phyloP scores from a whole-genome alignment of 2,888 invertebrate species.

The Andrena haemorrhoa region DNA sequence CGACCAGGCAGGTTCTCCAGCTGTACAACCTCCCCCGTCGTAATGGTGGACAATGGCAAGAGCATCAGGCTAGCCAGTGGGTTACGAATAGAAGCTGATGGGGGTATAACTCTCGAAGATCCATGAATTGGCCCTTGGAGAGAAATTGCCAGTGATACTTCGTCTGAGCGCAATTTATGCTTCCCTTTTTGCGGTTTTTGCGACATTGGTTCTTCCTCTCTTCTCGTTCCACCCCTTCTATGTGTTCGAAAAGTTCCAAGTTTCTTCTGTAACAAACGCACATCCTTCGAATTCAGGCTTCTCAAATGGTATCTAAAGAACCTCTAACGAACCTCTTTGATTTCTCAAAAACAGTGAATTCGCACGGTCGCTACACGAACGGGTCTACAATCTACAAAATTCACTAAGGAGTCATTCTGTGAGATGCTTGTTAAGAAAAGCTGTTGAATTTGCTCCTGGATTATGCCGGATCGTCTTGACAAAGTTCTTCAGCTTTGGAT shows the following conservation, averaged over 20 bases:
- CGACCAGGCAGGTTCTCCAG: conserved; percentile 43
- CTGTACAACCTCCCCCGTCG: conserved; percentile 25
- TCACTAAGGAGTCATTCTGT: too few relatives aligned
- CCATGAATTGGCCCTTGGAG: not conserved
- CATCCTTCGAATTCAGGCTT: too few relatives aligned
- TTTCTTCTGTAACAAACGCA: too few relatives aligned
- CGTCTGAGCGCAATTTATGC: conserved; percentile 1
- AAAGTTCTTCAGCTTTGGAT: too few relatives aligned
- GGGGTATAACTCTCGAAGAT: not conserved
- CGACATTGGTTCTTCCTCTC: not conserved
- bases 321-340: too few relatives aligned
- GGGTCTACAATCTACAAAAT: too few relatives aligned
- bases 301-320: too few relatives aligned
- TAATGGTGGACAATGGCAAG: conserved; percentile 26
- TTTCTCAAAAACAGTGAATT: too few relatives aligned
- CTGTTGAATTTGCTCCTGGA: too few relatives aligned
- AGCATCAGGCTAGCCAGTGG: not conserved
- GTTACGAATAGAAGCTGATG: conserved; percentile 16
- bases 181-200: not conserved
- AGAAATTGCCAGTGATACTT: not conserved
- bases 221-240: not conserved
- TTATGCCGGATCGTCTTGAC: too few relatives aligned
- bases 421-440: too few relatives aligned
- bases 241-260: not conserved
- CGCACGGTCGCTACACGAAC: too few relatives aligned